These are phyloP conservation scores for Dinocampus coccinellae DNA, from an alignment of 2,888 invertebrate species.

Conservation along the genomic window DNA sequence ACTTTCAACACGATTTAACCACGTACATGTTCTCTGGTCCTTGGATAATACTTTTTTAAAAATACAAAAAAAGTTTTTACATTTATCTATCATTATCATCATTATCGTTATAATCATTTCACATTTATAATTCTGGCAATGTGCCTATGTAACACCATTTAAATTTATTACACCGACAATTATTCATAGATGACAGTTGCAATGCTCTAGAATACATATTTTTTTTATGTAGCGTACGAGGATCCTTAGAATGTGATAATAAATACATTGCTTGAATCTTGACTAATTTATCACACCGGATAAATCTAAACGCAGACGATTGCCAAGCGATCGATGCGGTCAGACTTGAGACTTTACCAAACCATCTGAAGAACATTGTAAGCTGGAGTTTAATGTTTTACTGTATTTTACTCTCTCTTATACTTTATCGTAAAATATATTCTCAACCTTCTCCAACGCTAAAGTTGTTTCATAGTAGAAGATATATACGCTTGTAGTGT, in stretches of 20 bases:
- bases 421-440: neutral
- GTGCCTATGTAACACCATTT: slow-evolving; percentile 48
- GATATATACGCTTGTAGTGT: neutral
- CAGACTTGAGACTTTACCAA: neutral
- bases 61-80: neutral
- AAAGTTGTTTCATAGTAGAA: neutral
- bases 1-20: neutral
- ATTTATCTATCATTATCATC: neutral
- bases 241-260: slow-evolving; percentile 40
- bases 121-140: slow-evolving; percentile 45
- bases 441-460: neutral
- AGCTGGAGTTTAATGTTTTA: neutral
- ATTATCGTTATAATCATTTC: neutral
- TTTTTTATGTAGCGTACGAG: slow-evolving; percentile 43
- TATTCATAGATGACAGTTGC: neutral
- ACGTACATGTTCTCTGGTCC: neutral
- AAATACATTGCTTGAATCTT: slow-evolving; percentile 31
- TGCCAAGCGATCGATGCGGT: neutral
- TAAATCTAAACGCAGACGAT: neutral
- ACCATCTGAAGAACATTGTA: neutral
- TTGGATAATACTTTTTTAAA: neutral
- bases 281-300: slow-evolving; percentile 21
- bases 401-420: neutral
- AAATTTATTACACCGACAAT: slow-evolving; percentile 49
- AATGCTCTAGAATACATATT: neutral